These are phyloP conservation scores for Buteo buteo DNA, from an alignment of 2,113 vertebrate genomes.

Conservation along the genomic window DNA sequence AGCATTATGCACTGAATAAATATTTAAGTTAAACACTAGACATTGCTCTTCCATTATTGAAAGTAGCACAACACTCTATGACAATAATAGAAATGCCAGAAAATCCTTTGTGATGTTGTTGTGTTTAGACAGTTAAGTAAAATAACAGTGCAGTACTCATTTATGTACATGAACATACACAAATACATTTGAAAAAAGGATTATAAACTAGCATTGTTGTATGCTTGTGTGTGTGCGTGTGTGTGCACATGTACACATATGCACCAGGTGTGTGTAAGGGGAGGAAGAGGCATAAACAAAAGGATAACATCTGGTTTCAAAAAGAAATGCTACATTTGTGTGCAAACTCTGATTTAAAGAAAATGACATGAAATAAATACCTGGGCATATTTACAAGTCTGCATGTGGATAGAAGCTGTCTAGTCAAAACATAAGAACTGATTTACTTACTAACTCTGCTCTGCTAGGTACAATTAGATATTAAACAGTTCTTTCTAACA, in stretches of 20 bases:
- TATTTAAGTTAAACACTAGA: neutral
- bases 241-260: accelerated
- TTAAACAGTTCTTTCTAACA: neutral
- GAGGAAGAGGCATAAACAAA: neutral
- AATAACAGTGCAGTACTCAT: neutral
- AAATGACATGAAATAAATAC: neutral
- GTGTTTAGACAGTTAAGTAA: neutral
- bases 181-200: neutral
- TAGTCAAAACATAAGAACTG: neutral
- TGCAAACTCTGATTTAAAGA: neutral
- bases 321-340: neutral
- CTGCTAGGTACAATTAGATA: neutral
- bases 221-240: neutral
- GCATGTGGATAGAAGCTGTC: neutral
- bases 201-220: neutral
- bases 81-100: neutral
- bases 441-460: slow-evolving; percentile 7
- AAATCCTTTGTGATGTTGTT: neutral
- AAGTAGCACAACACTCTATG: neutral
- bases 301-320: neutral
- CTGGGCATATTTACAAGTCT: neutral
- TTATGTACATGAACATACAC: neutral
- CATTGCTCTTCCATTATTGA: neutral
- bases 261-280: neutral
- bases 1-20: neutral